A percentile compares a stretch with the other conserved stretches of the same genome.
Evolutionary conservation across 2,797 vertebrate genomes (phyloP).

Genomic region (Leuciscus waleckii): DNA sequence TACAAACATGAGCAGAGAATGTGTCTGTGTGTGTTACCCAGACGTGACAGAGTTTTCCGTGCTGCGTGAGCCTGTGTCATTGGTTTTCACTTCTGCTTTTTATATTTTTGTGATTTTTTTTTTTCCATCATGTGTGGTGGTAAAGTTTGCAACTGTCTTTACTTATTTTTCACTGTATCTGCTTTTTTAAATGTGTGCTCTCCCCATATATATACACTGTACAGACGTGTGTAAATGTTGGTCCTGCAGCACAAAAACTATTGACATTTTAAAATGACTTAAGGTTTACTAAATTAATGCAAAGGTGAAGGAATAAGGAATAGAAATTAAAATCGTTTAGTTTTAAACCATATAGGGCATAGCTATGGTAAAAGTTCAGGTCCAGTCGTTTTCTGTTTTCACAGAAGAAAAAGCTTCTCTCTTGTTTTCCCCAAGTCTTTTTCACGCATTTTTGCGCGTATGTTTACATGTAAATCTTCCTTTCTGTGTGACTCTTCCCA

Average conservation of each 20-base stretch:
- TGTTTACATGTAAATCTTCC: slow-evolving; percentile 83
- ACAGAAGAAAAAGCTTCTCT: slow-evolving; percentile 9
- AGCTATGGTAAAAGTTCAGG: slow-evolving; percentile 19
- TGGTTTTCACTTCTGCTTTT: slow-evolving; percentile 70
- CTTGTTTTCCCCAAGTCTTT: slow-evolving; percentile 6
- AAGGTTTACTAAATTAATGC: slow-evolving; percentile 59
- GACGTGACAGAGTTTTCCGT: slow-evolving; percentile 61
- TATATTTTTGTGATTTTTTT: slow-evolving; percentile 58
- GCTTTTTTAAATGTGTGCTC: slow-evolving; percentile 11
- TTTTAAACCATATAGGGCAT: slow-evolving; percentile 14
- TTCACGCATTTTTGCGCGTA: neutral
- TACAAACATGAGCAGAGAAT: neutral
- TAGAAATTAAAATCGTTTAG: slow-evolving; percentile 6
- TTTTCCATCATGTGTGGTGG: slow-evolving; percentile 45
- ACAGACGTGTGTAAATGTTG: slow-evolving; percentile 9
- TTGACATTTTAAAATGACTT: neutral
- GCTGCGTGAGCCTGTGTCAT: slow-evolving; percentile 66
- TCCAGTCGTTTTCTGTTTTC: slow-evolving; percentile 44
- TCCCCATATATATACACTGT: neutral
- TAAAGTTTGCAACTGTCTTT: slow-evolving; percentile 51
- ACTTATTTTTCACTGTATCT: slow-evolving; percentile 27
- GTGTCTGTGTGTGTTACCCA: slow-evolving; percentile 43
- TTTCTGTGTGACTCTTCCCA: slow-evolving; percentile 85
- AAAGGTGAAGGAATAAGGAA: slow-evolving; percentile 51
- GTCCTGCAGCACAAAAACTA: slow-evolving; percentile 29